These are phyloP conservation scores for Ditylenchus dipsaci DNA, from an alignment of 1,140 invertebrate genomes.

Conservation along the genomic window DNA sequence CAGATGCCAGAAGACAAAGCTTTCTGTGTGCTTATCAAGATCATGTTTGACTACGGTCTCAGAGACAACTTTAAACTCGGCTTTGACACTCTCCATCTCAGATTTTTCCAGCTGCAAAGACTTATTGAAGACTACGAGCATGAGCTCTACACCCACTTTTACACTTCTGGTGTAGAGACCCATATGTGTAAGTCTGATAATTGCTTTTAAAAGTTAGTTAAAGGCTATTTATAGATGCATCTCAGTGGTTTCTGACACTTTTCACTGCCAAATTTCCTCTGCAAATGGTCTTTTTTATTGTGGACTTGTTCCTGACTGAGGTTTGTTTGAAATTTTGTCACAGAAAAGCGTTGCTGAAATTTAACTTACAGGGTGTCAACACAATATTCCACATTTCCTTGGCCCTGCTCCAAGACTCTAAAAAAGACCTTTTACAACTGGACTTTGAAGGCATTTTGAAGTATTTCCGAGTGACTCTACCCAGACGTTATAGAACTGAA, in stretches of 20 bases:
- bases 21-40: slow-evolving; percentile 87
- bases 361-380: slow-evolving; percentile 70
- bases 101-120: slow-evolving; percentile 90
- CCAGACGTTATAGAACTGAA: slow-evolving; percentile 88
- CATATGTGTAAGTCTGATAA: slow-evolving; percentile 77
- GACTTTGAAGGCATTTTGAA: slow-evolving; percentile 93
- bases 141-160: slow-evolving; percentile 83
- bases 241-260: slow-evolving; percentile 97
- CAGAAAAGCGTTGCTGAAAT: background rate
- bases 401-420: slow-evolving; percentile 72
- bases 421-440: slow-evolving; percentile 75
- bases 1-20: slow-evolving; percentile 99
- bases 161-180: slow-evolving; percentile 82
- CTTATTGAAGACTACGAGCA: slow-evolving; percentile 87
- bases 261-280: slow-evolving; percentile 97
- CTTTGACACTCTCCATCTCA: slow-evolving; percentile 88
- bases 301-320: slow-evolving; percentile 81
- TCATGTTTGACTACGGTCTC: slow-evolving; percentile 93
- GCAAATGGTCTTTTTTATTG: slow-evolving; percentile 90
- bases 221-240: slow-evolving; percentile 66
- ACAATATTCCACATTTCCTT: slow-evolving; percentile 92
- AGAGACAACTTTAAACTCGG: slow-evolving; percentile 90
- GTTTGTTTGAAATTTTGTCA: slow-evolving; percentile 34
- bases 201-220: background rate
- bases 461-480: slow-evolving; percentile 86